Base-by-base conservation (phyloP, 2,113 vertebrate species). In the Oncorhynchus keta region DNA sequence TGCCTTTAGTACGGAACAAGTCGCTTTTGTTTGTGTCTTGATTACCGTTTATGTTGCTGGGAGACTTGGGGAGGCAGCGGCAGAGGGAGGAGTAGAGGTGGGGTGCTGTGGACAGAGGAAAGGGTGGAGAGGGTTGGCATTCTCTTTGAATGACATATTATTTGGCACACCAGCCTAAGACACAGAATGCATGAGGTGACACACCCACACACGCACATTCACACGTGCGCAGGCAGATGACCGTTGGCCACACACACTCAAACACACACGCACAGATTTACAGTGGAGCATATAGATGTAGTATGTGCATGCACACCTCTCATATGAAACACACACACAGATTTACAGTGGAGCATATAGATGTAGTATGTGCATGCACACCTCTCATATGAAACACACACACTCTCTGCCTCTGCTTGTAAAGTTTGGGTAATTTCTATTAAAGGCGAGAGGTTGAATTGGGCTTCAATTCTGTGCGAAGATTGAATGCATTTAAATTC, bases 1-100 rank as follows among this genome's bases (percentile, higher is more conserved):
- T 68, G 67, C 74, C 18, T 11, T 62, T 24, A 70, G 72, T 64
- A 83, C 76, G 48, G 81, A 75, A 83, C 73, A 84, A 80, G 81
- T 14, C 73, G 73, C 72, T 69, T 73, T 83, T 86, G 80, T 92
- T 82, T 82, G 85, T 1, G 61, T 86, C 79, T 86, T 89, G 88
- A 73, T 83, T 88, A 76, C 62, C 77, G 73, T 78, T 83, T 49
- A 75, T 5, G 89, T 79, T 91, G 80, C 89, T 70, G 62, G 85
- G 85, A 81, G 76, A 89, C 82, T 72, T 72, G 76, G 35, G 2
- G n/a, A 77, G 68, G 85, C 26, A 30, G 71, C 64, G 8, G 57
- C 22, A 30, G 71, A 66, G 13, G 61, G 62, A 76, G 59, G 66
- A 62, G 51, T 13, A 35, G 84, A 81, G 65, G 62, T 82, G 76